Conservation (phyloP, 2,797 vertebrate genomes). For the Catostomus latipinnis region DNA sequence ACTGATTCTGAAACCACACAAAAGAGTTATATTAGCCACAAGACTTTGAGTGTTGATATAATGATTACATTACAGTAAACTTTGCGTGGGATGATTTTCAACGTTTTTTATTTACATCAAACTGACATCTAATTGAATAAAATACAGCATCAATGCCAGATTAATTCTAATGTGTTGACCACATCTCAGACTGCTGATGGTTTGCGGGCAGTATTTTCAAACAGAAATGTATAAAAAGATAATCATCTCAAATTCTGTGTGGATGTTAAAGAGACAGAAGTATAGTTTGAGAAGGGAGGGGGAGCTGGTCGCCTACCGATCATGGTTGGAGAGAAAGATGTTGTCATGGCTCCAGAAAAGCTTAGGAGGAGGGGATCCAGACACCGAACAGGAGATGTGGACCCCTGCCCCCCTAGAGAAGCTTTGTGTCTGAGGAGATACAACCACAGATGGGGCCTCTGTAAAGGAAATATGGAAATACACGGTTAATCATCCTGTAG, state of each 20-base stretch:
- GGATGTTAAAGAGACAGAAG: neutral
- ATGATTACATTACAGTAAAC: conserved; percentile 21
- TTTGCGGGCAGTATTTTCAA: conserved; percentile 6
- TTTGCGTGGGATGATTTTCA: conserved; percentile 2
- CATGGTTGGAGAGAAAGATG: conserved; percentile 75
- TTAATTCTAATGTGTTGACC: conserved; percentile 13
- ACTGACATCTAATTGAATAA: neutral
- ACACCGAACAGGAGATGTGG: conserved; percentile 82
- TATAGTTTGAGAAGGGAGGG: neutral
- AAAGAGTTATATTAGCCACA: conserved; percentile 12
- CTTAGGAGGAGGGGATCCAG: conserved; percentile 82
- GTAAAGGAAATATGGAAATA: conserved; percentile 55
- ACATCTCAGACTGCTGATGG: conserved; percentile 22
- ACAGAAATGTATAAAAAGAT: conserved; percentile 21
- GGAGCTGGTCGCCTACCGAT: conserved; percentile 75
- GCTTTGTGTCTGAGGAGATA: conserved; percentile 75
- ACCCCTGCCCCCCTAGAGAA: conserved; percentile 85
- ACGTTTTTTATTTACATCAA: neutral
- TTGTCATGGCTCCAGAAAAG: conserved; percentile 85
- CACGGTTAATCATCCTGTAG: conserved; percentile 22
- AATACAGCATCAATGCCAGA: conserved; percentile 2
- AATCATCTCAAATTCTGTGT: conserved; percentile 14
- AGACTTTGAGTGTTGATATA: neutral
- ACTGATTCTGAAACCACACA: conserved; percentile 75
- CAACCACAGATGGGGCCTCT: conserved; percentile 86